phyloP scores from a whole-genome alignment of 2,113 vertebrate genomes.

The Strix aluco region DNA sequence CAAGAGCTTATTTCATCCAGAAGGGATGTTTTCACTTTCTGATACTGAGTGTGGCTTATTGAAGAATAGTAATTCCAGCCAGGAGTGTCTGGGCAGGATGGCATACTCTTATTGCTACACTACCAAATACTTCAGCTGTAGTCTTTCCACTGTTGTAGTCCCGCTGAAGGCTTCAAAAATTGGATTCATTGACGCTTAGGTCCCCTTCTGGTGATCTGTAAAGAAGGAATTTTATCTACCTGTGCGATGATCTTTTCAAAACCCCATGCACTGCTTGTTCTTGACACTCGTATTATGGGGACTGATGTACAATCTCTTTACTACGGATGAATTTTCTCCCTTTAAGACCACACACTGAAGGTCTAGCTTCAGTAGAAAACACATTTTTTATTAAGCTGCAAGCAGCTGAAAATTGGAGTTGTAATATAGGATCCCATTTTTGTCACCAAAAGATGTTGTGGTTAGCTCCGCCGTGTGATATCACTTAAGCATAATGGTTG shows the following conservation, averaged over 20 bases:
- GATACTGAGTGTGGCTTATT: neutral
- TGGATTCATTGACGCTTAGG: neutral
- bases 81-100: neutral
- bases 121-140: neutral
- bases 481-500: neutral
- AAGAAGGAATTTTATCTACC: neutral
- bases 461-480: neutral
- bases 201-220: neutral
- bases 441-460: neutral
- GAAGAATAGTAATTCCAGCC: neutral
- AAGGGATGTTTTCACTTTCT: neutral
- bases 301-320: neutral
- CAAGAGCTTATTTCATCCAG: neutral
- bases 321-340: neutral
- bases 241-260: conserved; percentile 46
- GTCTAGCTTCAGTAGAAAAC: neutral
- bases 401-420: neutral
- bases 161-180: neutral
- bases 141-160: neutral
- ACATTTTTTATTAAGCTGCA: neutral
- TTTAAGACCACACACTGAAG: neutral
- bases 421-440: neutral
- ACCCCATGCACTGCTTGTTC: neutral
- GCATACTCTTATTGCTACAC: neutral
- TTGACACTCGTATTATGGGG: neutral